These are phyloP conservation scores for Haemorhous mexicanus DNA, from an alignment of 2,113 vertebrate species.

Conservation along the genomic window DNA sequence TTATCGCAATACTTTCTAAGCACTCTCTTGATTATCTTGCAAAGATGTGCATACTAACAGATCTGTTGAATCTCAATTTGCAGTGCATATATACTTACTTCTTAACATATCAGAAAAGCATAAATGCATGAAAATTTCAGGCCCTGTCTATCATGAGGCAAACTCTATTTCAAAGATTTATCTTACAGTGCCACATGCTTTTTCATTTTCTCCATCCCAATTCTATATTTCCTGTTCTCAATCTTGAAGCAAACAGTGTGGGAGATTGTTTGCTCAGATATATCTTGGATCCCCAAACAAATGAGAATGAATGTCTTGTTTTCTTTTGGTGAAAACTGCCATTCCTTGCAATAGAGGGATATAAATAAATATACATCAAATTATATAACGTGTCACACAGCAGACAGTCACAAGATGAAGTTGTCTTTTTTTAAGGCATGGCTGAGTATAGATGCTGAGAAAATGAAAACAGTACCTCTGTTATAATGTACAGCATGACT, in stretches of 20 bases:
- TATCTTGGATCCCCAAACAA: slow-evolving; percentile 5
- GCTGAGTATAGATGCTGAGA: slow-evolving; percentile 5
- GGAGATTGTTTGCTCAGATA: neutral
- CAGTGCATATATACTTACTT: neutral
- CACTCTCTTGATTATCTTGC: neutral
- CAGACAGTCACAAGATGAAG: slow-evolving; percentile 49
- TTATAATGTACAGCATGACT: slow-evolving; percentile 10
- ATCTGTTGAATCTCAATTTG: slow-evolving; percentile 33
- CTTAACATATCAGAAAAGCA: slow-evolving; percentile 34
- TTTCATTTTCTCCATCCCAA: neutral
- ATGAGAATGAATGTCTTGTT: slow-evolving; percentile 46
- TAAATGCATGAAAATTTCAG: slow-evolving; percentile 20
- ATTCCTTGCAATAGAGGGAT: slow-evolving; percentile 41
- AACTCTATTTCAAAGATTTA: neutral
- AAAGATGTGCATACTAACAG: slow-evolving; percentile 46
- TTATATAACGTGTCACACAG: neutral
- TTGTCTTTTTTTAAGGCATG: slow-evolving; percentile 42
- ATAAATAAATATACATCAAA: slow-evolving; percentile 65
- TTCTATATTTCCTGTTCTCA: slow-evolving; percentile 29
- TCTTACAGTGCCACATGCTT: neutral
- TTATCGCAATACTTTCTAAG: slow-evolving; percentile 9
- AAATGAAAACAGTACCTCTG: slow-evolving; percentile 9
- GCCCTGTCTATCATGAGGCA: neutral
- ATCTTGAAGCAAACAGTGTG: slow-evolving; percentile 11
- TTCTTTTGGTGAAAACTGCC: slow-evolving; percentile 21